A percentile compares a stretch with the other conserved stretches of the same genome.
Evolutionary conservation across 1,140 invertebrate species (phyloP).

Genomic region (Saccostrea glomerata): DNA sequence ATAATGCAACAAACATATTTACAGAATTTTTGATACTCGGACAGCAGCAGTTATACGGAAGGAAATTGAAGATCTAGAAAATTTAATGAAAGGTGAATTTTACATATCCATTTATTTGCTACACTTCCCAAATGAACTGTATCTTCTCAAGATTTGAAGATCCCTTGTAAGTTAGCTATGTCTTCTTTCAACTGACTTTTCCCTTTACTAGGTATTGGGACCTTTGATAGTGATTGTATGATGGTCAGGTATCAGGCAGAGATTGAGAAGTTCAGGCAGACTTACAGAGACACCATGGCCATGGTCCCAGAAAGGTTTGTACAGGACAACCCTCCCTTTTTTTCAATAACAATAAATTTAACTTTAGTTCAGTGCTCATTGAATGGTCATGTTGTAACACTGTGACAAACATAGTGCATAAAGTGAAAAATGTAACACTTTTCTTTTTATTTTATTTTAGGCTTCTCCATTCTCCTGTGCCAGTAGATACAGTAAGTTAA

Average conservation of each 20-base stretch:
- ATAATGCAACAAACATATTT: background rate
- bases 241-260: slow-evolving; percentile 67
- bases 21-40: background rate
- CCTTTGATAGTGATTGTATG: slow-evolving; percentile 55
- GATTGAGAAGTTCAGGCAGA: slow-evolving; percentile 60
- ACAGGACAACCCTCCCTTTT: background rate
- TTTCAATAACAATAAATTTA: background rate
- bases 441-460: slow-evolving; percentile 39
- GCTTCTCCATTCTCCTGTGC: slow-evolving; percentile 44
- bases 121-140: background rate
- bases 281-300: slow-evolving; percentile 60
- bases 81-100: slow-evolving; percentile 39
- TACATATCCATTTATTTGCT: background rate
- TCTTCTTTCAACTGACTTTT: background rate
- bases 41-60: slow-evolving; percentile 58
- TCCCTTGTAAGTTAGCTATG: background rate
- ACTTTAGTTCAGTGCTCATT: background rate
- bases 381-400: background rate
- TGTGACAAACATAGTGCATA: background rate
- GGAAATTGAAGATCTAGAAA: slow-evolving; percentile 67
- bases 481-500: slow-evolving; percentile 46
- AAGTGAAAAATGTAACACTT: background rate
- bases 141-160: background rate
- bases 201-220: slow-evolving; percentile 24
- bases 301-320: slow-evolving; percentile 58